Conservation (phyloP, 2,888 invertebrate genomes). For the Heliconius charithonia region DNA sequence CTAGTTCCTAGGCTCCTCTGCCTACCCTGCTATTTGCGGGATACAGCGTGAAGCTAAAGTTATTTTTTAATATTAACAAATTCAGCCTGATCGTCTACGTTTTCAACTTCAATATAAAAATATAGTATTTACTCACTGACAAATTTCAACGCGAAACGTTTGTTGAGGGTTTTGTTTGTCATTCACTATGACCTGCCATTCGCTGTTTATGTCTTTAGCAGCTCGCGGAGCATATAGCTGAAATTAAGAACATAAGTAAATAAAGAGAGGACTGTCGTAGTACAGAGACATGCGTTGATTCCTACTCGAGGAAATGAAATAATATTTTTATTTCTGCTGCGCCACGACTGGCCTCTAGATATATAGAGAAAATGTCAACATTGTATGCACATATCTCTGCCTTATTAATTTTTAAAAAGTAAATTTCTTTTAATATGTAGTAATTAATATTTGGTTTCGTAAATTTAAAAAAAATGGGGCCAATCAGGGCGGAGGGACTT, state of each 20-base stretch:
- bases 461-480: too few species aligned
- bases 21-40: too few species aligned
- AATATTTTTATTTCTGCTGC: neutral
- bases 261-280: too few species aligned
- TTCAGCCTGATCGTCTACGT: neutral
- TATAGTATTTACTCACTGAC: slow-evolving; percentile 83
- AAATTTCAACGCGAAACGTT: slow-evolving; percentile 89
- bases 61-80: neutral
- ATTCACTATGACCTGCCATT: slow-evolving; percentile 89
- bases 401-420: too few species aligned
- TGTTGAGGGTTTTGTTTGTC: slow-evolving; percentile 85
- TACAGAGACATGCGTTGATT: neutral
- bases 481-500: too few species aligned
- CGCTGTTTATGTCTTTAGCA: slow-evolving; percentile 83
- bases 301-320: neutral
- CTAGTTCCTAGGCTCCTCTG: too few species aligned
- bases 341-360: too few species aligned
- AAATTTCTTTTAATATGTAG: too few species aligned
- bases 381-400: too few species aligned
- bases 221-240: slow-evolving; percentile 85
- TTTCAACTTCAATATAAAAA: neutral
- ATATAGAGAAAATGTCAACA: too few species aligned
- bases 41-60: too few species aligned
- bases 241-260: slow-evolving; percentile 35
- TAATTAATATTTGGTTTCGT: too few species aligned